Evolutionary conservation across 2,888 invertebrate genomes (phyloP).

Genomic region (Atherix ibis): DNA sequence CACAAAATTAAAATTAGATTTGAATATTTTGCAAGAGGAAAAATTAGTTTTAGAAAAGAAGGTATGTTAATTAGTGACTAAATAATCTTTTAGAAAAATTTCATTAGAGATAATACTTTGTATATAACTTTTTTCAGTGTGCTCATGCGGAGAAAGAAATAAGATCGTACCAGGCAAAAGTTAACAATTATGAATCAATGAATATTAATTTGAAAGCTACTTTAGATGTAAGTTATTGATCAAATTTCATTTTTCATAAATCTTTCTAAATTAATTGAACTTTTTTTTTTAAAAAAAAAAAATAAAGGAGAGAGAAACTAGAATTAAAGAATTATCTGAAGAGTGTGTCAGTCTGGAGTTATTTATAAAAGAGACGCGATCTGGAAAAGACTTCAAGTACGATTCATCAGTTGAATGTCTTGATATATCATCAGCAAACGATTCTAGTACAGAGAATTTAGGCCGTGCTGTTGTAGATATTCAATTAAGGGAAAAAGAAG

Average conservation of each 20-base stretch:
- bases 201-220: constrained; percentile 14
- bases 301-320: constrained; percentile 15
- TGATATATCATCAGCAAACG: constrained; percentile 17
- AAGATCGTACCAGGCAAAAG: constrained; percentile 15
- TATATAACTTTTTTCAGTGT: constrained; percentile 13
- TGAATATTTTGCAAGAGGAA: constrained; percentile 17
- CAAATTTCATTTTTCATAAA: background rate
- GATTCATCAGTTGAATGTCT: constrained; percentile 22
- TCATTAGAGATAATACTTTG: constrained; percentile 1
- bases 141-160: constrained; percentile 17
- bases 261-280: background rate
- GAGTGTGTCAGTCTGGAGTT: constrained; percentile 22
- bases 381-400: constrained; percentile 17
- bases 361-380: constrained; percentile 22
- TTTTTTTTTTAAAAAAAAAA: too few species aligned
- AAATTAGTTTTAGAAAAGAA: constrained; percentile 17
- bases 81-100: background rate
- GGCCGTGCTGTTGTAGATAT: constrained; percentile 27
- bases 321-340: constrained; percentile 18
- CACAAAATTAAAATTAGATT: constrained; percentile 15
- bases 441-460: constrained; percentile 25
- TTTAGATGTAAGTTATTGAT: constrained; percentile 15
- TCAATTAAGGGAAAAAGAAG: constrained; percentile 26
- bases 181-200: constrained; percentile 18
- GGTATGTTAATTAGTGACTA: constrained; percentile 12